Evolutionary conservation across 2,113 vertebrate species (phyloP), one percentile per base, ranked within the genome.

Genomic region (Sebastes schlegelii): DNA sequence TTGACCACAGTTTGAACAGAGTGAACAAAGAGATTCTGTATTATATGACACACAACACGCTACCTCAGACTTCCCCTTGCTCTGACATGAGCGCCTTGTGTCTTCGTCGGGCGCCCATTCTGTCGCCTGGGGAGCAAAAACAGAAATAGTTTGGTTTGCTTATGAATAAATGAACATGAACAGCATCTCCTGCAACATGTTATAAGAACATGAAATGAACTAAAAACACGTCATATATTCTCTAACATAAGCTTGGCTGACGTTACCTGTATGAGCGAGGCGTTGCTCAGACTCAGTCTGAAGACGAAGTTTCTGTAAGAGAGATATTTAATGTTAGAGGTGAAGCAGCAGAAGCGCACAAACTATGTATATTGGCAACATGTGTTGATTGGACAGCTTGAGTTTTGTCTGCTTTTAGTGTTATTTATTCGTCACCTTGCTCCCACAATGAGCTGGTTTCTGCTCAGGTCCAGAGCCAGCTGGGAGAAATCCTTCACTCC

Each of bases 51-150:
- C 26, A 6, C 12, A 17, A 46, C 48, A 64, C 85, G 57, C 13
- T 94, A 99, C 98, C 97, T 98, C 96, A 7, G 97, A 96, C 94
- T 99, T 99, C 80, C 98, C 98, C 91, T 99, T 99, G 93, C 97
- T 99, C 92, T 97, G 97, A 94, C 98, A 99, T 13, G 97, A 98
- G 77, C 93, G 96, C 86, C 92, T 97, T 0, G 97, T 99, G 61
- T 97, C 96, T 86, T 97, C 97, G 6, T 96, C 97, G 9, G 97
- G 97, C n/a, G 95, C 94, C 97, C 97, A 99, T 84, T 97, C 96
- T 76, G 96, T 95, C 64, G 95, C 96, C 98, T 99, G 88, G 46
- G 80, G 6, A 73, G 88, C 42, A 55, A 88, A 71, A 42, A 26
- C 42, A 14, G 0, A 13, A 60, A 19, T 21, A 16, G 45, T n/a